These are phyloP conservation scores for Arctocebus calabarensis DNA, from an alignment of 2,797 vertebrate genomes.

Conservation along the genomic window DNA sequence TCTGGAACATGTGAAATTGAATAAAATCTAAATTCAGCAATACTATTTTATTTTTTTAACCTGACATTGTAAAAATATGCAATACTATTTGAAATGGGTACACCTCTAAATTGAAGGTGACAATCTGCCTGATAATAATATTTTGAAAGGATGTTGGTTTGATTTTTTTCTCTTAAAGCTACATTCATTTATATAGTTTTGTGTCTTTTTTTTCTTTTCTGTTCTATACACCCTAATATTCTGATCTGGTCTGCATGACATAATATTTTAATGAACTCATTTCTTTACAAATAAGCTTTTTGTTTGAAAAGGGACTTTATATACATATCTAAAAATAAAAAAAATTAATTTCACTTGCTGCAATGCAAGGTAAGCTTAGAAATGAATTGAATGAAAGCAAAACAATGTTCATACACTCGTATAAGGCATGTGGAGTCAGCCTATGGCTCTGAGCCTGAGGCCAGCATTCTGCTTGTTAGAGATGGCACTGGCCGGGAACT, in stretches of 20 bases:
- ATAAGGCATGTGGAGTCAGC: conserved; percentile 11
- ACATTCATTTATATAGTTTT: not conserved
- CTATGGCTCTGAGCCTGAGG: conserved; percentile 24
- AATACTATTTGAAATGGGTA: conserved; percentile 47
- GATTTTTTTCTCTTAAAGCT: conserved; percentile 28
- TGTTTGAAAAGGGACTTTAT: conserved; percentile 53
- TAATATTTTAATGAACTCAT: conserved; percentile 67
- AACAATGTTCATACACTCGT: conserved; percentile 35
- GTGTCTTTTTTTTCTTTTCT: conserved; percentile 34
- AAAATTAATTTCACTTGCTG: conserved; percentile 52
- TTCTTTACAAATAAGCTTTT: conserved; percentile 58
- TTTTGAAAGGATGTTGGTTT: conserved; percentile 64
- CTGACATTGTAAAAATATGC: not conserved
- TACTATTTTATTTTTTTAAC: not conserved
- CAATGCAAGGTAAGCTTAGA: conserved; percentile 54
- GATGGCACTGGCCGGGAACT: not conserved
- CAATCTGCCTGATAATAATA: conserved; percentile 56
- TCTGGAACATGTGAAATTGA: conserved; percentile 44
- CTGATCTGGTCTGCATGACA: not conserved
- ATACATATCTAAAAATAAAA: conserved; percentile 55
- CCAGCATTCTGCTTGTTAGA: conserved; percentile 19
- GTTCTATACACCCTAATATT: not conserved
- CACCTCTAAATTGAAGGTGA: conserved; percentile 32
- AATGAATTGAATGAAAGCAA: conserved; percentile 54
- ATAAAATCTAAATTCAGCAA: conserved; percentile 48